phyloP scores from a whole-genome alignment of 2,797 vertebrate species.

The Bufotes viridis region DNA sequence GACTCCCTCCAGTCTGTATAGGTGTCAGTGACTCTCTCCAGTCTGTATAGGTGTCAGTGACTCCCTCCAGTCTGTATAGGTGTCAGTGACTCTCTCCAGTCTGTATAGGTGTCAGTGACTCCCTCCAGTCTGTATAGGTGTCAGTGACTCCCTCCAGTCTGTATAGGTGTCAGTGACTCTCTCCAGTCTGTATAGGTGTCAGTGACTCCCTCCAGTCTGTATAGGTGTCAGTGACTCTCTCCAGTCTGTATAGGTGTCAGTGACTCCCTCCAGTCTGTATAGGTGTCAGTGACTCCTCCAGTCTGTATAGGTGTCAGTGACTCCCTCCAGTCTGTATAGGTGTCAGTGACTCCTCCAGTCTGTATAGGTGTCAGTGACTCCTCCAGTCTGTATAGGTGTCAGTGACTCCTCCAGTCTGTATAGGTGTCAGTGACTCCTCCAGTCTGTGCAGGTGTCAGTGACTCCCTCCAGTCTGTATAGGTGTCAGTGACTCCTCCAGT shows the following conservation, averaged over 20 bases:
- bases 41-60: neutral
- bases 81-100: neutral
- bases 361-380: neutral
- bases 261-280: neutral
- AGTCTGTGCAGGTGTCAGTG: neutral
- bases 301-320: neutral
- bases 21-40: neutral
- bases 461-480: neutral
- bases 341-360: neutral
- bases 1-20: neutral
- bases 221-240: neutral
- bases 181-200: neutral
- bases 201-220: neutral
- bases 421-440: neutral
- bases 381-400: neutral
- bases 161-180: neutral
- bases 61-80: neutral
- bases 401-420: neutral
- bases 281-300: neutral
- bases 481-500: neutral
- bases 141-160: neutral
- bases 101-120: neutral
- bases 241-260: neutral
- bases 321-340: neutral
- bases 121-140: neutral